Percentiles rank a stretch among this genome's conserved stretches.
Evolutionary conservation across 2,113 vertebrate genomes (phyloP).

Genomic region (Redunca redunca): DNA sequence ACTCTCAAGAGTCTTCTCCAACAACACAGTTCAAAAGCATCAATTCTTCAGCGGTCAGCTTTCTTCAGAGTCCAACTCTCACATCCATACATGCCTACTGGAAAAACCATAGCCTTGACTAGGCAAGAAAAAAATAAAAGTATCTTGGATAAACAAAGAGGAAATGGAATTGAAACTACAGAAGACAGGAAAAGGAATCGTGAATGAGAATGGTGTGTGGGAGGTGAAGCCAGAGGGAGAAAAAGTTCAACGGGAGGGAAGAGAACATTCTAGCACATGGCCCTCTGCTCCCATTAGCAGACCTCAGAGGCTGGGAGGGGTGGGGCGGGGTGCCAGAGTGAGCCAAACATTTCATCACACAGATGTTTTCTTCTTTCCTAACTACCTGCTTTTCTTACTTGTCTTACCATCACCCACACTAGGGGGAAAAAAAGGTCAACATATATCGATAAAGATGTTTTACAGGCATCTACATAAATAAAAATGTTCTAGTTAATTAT

Average conservation of each 20-base stretch:
- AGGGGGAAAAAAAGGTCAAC: background rate
- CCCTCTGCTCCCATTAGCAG: background rate
- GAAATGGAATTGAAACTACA: background rate
- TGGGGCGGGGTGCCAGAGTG: background rate
- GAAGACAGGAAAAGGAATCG: background rate
- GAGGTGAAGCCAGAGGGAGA: background rate
- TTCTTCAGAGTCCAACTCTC: no score
- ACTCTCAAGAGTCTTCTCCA: no score
- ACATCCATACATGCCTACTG: no score
- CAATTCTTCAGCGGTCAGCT: no score
- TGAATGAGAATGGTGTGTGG: background rate
- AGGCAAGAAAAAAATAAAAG: background rate
- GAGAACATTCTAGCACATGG: background rate
- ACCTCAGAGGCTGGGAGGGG: background rate
- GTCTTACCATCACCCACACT: background rate
- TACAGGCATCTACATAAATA: constrained; percentile 40
- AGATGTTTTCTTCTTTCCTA: background rate
- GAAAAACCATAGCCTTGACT: no score
- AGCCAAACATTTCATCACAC: background rate
- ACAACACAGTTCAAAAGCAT: no score
- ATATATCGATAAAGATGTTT: constrained; percentile 28
- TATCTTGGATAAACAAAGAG: background rate
- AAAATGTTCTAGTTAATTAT: constrained; percentile 61
- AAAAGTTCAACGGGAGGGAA: background rate
- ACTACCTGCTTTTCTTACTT: background rate